Percentiles rank a stretch among this genome's conserved stretches.
These are phyloP conservation scores for Stenolophus ochropezus DNA, from an alignment of 2,888 invertebrate species.

Conservation along the genomic window DNA sequence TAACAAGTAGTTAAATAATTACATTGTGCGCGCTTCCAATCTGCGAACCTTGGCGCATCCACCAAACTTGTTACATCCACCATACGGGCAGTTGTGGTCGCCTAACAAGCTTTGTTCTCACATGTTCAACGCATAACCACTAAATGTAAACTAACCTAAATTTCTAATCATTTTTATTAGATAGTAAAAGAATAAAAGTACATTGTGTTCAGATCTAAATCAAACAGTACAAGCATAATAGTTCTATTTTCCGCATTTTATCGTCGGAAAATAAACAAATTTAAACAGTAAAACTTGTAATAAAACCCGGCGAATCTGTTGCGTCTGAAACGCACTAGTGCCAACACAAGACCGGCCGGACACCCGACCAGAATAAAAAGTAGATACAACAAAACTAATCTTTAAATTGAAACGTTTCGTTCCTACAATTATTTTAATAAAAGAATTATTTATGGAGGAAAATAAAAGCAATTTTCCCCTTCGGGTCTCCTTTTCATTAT, in stretches of 20 bases:
- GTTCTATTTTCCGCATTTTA: neutral
- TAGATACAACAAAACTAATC: neutral
- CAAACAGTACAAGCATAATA: neutral
- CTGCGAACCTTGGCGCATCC: neutral
- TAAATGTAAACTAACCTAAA: neutral
- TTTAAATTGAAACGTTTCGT: neutral
- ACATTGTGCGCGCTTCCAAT: neutral
- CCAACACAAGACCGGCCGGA: slow-evolving; percentile 17
- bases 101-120: neutral
- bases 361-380: slow-evolving; percentile 50
- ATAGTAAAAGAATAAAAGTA: neutral
- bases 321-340: slow-evolving; percentile 6
- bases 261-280: neutral
- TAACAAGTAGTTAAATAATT: neutral
- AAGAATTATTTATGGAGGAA: neutral
- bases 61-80: neutral
- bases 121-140: neutral
- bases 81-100: neutral
- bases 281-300: neutral
- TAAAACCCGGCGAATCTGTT: slow-evolving; percentile 4
- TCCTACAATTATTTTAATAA: neutral
- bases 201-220: neutral
- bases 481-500: slow-evolving; percentile 64
- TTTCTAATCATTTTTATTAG: too few species aligned
- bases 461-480: neutral